Base-by-base conservation (phyloP, 2,113 vertebrate genomes). In the Cynoglossus semilaevis region DNA sequence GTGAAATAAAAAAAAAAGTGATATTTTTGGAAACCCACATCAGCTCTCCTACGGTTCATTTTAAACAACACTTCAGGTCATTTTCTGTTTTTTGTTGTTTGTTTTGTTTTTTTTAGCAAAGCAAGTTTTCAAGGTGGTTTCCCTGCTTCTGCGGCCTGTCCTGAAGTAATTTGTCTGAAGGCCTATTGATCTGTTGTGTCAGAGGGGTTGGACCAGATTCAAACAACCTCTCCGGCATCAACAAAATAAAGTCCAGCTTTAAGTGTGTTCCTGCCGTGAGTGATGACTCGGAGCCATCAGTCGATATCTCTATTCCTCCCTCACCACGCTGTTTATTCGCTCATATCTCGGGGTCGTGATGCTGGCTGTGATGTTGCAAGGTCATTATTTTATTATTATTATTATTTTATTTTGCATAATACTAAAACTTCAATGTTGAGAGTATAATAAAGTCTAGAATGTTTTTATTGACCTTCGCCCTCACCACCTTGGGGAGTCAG, bases 21-120 rank as follows among this genome's bases (percentile, higher is more conserved):
- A 82, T 87, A 85, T 88, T 89, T 89, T 85, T 83, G 70, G 83
- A 82, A 87, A 87, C 74, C 63, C 73, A 84, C 29, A 75, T 55
- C 11, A 2, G 43, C 10, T 35, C 72, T 57, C 13, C 67, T 63
- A 34, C 72, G 34, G 15, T 66, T 78, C 18, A 22, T 60, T 62
- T 36, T 44, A 18, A 36, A 9, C 0, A 11, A 15, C 15, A 15
- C 8, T 48, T 49, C 1, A 29, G 19, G 7, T 29, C 22, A 16
- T 9, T 38, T 10, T 1, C 8, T 3, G 2, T 10, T 15, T 8
- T 17, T 2, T 6, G 9, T 11, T 12, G 2, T 15, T 18, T 18
- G 13, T 19, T 7, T 38, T 9, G 9, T 16, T 7, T 15, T 22
- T 5, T 11, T 54, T 7, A 54, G 38, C 17, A 6, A 17, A 18